A percentile compares a stretch with the other conserved stretches of the same genome.
phyloP scores from a whole-genome alignment of 2,113 vertebrate species.

The Carassius gibelio region DNA sequence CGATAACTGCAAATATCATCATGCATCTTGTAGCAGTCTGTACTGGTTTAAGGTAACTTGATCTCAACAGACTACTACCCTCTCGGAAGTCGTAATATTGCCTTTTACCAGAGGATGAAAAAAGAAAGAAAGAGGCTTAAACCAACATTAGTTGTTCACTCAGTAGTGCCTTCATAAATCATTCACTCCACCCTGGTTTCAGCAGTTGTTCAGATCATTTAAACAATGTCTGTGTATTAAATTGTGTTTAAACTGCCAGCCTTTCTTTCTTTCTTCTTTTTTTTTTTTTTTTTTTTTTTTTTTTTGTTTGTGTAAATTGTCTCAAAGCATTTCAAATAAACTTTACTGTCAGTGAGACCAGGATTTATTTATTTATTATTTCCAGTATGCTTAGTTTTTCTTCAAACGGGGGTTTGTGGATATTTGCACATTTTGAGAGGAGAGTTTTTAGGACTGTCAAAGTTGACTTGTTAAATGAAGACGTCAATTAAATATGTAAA shows the following conservation, averaged over 20 bases:
- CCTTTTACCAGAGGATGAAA: not conserved
- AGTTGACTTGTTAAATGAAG: not conserved
- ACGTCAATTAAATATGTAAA: not conserved
- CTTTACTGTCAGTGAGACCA: conserved; percentile 24
- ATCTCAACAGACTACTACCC: not conserved
- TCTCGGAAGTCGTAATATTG: not conserved
- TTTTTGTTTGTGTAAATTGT: conserved; percentile 48
- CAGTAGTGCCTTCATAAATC: conserved; percentile 71
- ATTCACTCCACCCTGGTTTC: not conserved
- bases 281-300: conserved; percentile 32
- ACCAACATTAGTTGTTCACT: conserved; percentile 34
- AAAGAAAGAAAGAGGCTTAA: conserved; percentile 14
- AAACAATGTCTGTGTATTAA: conserved; percentile 13
- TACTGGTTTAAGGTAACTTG: not conserved
- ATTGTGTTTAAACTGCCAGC: conserved; percentile 40
- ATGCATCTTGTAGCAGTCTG: not conserved
- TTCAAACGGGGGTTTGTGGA: not conserved
- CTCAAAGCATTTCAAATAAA: conserved; percentile 60
- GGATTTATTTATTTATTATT: not conserved
- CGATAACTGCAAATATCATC: not conserved
- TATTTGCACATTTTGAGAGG: not conserved
- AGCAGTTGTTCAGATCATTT: not conserved
- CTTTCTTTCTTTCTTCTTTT: conserved; percentile 8
- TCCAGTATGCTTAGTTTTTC: not conserved
- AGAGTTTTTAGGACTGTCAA: not conserved